Percentiles rank a stretch among this genome's conserved stretches.
Evolutionary conservation across 2,113 vertebrate species (phyloP).

Genomic region (Colaptes auratus): DNA sequence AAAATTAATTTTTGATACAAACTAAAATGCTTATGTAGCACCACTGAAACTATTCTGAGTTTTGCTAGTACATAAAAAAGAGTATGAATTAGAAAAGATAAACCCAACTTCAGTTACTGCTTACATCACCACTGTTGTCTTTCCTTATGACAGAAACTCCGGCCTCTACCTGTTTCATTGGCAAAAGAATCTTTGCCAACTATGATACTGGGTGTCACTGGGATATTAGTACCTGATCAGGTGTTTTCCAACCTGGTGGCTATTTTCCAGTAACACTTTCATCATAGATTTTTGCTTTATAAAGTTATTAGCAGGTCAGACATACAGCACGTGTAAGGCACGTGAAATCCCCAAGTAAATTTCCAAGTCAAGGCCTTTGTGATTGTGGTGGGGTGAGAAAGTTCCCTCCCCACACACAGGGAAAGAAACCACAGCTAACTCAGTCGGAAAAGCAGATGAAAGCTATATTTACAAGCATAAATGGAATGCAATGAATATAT

Average conservation of each 20-base stretch:
- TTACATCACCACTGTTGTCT: rapidly evolving
- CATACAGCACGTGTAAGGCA: background rate
- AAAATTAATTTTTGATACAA: background rate
- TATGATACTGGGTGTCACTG: background rate
- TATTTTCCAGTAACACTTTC: background rate
- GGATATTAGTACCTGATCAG: background rate
- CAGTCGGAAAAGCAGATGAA: too few relatives aligned
- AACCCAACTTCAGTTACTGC: background rate
- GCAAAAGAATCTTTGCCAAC: background rate
- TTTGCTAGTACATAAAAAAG: background rate
- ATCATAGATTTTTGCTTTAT: background rate
- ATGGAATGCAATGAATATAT: too few relatives aligned
- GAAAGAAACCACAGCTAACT: too few relatives aligned
- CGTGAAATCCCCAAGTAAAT: background rate
- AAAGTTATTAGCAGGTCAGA: background rate
- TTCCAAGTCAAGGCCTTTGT: background rate
- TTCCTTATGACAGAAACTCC: background rate
- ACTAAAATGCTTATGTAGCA: background rate
- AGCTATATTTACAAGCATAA: too few relatives aligned
- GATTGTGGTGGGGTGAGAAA: too few relatives aligned
- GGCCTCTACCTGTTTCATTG: rapidly evolving
- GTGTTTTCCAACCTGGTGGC: background rate
- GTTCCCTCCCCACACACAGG: too few relatives aligned
- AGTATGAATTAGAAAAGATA: background rate
- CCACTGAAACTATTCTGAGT: background rate